A percentile compares a stretch with the other conserved stretches of the same genome.
Evolutionary conservation across 2,888 invertebrate genomes (phyloP).

Genomic region (Andrena minutula): DNA sequence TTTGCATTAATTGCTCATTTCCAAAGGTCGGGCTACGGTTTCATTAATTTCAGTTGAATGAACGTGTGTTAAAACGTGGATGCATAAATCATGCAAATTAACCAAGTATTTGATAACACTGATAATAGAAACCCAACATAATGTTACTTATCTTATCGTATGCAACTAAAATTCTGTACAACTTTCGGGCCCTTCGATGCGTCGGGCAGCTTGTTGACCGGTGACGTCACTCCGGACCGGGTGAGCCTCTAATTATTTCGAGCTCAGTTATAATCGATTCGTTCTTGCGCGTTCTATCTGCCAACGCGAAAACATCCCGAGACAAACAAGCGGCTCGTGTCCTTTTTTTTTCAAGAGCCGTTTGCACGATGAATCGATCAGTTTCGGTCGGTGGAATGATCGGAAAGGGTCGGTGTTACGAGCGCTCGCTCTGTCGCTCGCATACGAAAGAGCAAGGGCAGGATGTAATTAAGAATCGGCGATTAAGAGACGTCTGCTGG

Average conservation of each 20-base stretch:
- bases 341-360: conserved; percentile 16
- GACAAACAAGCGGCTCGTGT: conserved; percentile 12
- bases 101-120: not conserved
- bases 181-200: not conserved
- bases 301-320: not conserved
- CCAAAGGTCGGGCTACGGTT: not conserved
- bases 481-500: conserved; percentile 55
- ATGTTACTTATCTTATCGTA: no score
- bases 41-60: not conserved
- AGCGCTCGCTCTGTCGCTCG: conserved; percentile 22
- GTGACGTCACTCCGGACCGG: conserved; percentile 8
- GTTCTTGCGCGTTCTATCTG: not conserved
- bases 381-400: conserved; percentile 39
- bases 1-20: not conserved
- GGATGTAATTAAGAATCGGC: conserved; percentile 68
- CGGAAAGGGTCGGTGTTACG: conserved; percentile 42
- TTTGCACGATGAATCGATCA: conserved; percentile 17
- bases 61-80: not conserved
- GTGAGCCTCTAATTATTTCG: not conserved
- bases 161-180: no score
- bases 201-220: not conserved
- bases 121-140: no score
- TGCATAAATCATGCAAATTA: not conserved
- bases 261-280: conserved; percentile 10
- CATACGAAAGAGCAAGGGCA: conserved; percentile 47